Evolutionary conservation across 2,113 vertebrate species (phyloP).

Genomic region (Gobio gobio): DNA sequence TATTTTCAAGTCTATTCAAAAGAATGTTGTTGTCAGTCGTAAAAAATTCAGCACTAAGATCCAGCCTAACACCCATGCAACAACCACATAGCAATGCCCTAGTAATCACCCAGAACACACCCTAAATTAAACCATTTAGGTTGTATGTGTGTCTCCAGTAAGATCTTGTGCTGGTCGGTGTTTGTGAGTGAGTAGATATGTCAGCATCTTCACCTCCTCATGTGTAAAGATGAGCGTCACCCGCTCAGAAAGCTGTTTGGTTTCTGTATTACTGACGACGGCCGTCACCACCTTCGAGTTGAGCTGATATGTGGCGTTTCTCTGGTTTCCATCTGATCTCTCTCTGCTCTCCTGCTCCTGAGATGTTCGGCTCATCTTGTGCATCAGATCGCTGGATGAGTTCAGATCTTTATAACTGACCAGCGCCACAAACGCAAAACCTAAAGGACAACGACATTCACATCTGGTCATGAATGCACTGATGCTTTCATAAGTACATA

Average conservation of each 20-base stretch:
- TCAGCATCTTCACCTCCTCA: constrained; percentile 53
- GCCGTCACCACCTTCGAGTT: constrained; percentile 73
- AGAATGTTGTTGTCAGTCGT: too few relatives aligned
- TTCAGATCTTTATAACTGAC: constrained; percentile 74
- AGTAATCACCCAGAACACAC: too few relatives aligned
- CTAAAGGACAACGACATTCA: constrained; percentile 59
- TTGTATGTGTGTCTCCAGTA: not conserved
- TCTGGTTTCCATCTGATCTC: not conserved
- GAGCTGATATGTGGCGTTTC: constrained; percentile 50
- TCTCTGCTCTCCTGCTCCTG: not conserved
- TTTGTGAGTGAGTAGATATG: too few relatives aligned
- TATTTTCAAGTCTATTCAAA: too few relatives aligned
- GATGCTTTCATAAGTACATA: too few relatives aligned
- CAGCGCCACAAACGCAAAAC: constrained; percentile 70
- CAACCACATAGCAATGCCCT: too few relatives aligned
- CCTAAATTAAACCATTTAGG: too few relatives aligned
- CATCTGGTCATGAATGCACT: not conserved
- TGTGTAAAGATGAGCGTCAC: constrained; percentile 77
- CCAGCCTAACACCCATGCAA: too few relatives aligned
- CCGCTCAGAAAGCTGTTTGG: constrained; percentile 56
- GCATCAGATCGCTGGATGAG: constrained; percentile 64
- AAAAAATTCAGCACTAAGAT: too few relatives aligned
- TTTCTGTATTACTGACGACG: constrained; percentile 75
- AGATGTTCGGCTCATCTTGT: constrained; percentile 38
- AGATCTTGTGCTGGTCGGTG: not conserved